Conservation (phyloP, 2,797 vertebrate species). For the Rhinatrema bivittatum region DNA sequence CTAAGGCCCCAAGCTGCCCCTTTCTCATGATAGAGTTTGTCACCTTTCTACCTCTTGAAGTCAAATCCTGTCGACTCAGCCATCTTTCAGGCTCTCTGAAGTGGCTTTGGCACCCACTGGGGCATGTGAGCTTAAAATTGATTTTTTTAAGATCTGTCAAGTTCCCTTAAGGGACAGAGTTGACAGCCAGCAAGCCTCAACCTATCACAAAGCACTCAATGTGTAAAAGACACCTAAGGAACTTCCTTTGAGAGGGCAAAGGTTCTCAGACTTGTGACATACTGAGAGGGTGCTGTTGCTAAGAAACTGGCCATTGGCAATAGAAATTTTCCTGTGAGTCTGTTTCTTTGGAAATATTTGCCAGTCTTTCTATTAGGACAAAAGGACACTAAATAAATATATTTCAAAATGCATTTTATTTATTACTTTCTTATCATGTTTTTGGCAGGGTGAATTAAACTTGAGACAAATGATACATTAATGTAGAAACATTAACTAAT, state of each 20-base stretch:
- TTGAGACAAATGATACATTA: no score
- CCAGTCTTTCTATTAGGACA: conserved; percentile 1
- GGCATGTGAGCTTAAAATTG: conserved; percentile 95
- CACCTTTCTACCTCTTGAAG: conserved; percentile 96
- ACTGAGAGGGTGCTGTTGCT: conserved; percentile 61
- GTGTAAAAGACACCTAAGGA: conserved; percentile 78
- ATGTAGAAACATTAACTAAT: no score
- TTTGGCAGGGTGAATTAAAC: neutral
- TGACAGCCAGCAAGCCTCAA: conserved; percentile 75
- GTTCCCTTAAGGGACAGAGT: conserved; percentile 81
- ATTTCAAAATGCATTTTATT: neutral
- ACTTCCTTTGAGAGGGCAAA: conserved; percentile 58
- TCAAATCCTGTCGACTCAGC: conserved; percentile 90
- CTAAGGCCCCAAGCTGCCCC: conserved; percentile 66
- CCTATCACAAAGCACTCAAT: conserved; percentile 67
- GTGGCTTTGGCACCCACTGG: conserved; percentile 91
- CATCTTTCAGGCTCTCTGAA: conserved; percentile 86
- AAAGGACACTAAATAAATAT: neutral
- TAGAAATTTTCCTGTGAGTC: conserved; percentile 43
- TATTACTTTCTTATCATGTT: neutral
- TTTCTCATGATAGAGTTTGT: conserved; percentile 94
- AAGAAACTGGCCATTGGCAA: conserved; percentile 54
- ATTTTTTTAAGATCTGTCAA: conserved; percentile 83
- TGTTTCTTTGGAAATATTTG: conserved; percentile 32
- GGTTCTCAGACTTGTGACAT: conserved; percentile 60